phyloP scores from a whole-genome alignment of 1,140 invertebrate species.

The Brachionus calyciflorus region DNA sequence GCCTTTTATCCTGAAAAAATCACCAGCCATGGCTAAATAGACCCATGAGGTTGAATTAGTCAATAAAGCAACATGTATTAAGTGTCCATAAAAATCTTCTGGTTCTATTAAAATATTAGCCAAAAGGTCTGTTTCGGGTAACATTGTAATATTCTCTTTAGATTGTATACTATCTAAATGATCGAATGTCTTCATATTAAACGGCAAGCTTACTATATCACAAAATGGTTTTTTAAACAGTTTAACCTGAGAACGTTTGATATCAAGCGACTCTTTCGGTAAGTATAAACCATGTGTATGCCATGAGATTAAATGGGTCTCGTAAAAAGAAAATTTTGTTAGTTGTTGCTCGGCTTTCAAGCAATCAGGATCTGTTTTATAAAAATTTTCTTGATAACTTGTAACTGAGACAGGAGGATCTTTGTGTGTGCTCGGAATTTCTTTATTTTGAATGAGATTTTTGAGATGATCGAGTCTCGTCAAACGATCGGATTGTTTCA shows the following conservation, averaged over 20 bases:
- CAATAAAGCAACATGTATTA: slow-evolving; percentile 15
- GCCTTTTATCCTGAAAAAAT: slow-evolving; percentile 40
- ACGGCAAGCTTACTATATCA: slow-evolving; percentile 16
- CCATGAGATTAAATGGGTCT: slow-evolving; percentile 27
- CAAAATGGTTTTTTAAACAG: slow-evolving; percentile 41
- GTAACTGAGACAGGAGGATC: neutral
- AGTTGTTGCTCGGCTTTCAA: slow-evolving; percentile 24
- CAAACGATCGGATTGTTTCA: slow-evolving; percentile 18
- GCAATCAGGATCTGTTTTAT: slow-evolving; percentile 31
- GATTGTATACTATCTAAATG: slow-evolving; percentile 44
- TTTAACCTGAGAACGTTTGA: slow-evolving; percentile 6
- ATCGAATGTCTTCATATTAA: slow-evolving; percentile 33
- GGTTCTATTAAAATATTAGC: slow-evolving; percentile 12
- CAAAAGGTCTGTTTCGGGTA: slow-evolving; percentile 12
- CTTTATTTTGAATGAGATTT: neutral
- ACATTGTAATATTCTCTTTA: slow-evolving; percentile 46
- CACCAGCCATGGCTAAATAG: slow-evolving; percentile 26
- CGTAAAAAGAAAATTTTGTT: slow-evolving; percentile 46
- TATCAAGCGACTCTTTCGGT: slow-evolving; percentile 11
- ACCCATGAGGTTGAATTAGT: slow-evolving; percentile 43
- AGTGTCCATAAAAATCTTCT: slow-evolving; percentile 31
- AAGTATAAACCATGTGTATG: neutral
- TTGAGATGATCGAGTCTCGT: neutral
- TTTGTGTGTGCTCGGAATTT: neutral
- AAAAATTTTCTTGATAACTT: slow-evolving; percentile 38